A percentile compares a stretch with the other conserved stretches of the same genome.
Conservation (phyloP, 1,140 invertebrate species). For the Pomacea maculata region DNA sequence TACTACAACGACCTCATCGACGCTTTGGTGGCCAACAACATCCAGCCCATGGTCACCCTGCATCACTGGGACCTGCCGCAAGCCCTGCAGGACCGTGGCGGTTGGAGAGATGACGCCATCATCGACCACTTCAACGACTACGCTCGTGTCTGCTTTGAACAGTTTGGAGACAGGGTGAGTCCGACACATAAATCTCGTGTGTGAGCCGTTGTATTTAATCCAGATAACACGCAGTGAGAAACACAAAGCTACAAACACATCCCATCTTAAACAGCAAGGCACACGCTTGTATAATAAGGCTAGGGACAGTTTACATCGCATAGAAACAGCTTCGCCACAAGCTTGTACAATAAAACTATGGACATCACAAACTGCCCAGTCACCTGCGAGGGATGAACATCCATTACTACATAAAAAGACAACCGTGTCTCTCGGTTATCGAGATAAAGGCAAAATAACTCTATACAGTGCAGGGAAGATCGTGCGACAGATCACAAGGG, state of each 20-base stretch:
- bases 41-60: slow-evolving; percentile 68
- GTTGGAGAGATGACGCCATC: slow-evolving; percentile 68
- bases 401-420: background rate
- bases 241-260: background rate
- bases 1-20: slow-evolving; percentile 62
- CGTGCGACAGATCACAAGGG: background rate
- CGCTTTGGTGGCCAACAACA: slow-evolving; percentile 41
- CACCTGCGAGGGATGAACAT: background rate
- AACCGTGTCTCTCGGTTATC: no score
- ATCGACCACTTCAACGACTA: slow-evolving; percentile 67
- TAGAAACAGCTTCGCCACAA: no score
- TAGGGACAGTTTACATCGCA: no score
- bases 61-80: slow-evolving; percentile 69
- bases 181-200: background rate
- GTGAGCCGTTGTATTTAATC: background rate
- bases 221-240: background rate
- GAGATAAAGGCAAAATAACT: no score
- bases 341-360: no score
- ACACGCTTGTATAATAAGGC: no score
- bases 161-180: slow-evolving; percentile 59
- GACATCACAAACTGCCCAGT: no score
- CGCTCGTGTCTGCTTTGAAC: slow-evolving; percentile 57
- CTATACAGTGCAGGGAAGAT: no score
- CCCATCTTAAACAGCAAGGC: background rate
- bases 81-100: slow-evolving; percentile 54